Evolutionary conservation across 2,113 vertebrate species (phyloP).

Genomic region (Phodopus roborovskii): DNA sequence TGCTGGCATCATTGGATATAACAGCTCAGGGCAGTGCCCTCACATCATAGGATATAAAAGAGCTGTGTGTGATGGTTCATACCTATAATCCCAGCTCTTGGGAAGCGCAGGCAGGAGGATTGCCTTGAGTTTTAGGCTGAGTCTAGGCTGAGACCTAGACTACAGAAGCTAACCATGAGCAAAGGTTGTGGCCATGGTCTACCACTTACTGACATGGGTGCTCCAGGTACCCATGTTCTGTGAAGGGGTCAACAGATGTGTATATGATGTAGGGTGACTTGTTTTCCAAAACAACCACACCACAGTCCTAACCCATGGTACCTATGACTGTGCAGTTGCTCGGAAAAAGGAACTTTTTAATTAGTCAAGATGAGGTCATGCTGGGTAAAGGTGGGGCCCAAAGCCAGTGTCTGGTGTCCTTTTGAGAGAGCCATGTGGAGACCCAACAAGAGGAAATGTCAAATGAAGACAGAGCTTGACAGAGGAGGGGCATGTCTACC

Average conservation of each 20-base stretch:
- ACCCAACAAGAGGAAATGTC: background rate
- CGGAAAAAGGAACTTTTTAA: background rate
- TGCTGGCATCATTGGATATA: background rate
- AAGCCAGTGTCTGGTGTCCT: background rate
- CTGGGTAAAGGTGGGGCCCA: background rate
- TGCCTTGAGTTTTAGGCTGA: background rate
- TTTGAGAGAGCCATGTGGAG: background rate
- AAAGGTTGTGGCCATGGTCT: background rate
- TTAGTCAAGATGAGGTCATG: background rate
- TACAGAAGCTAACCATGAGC: background rate
- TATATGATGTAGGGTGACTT: background rate
- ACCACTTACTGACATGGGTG: background rate
- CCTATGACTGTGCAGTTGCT: background rate
- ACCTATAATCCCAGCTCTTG: background rate
- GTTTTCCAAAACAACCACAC: background rate
- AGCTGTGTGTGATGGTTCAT: background rate
- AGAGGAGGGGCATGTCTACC: background rate
- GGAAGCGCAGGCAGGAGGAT: background rate
- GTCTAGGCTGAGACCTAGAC: background rate
- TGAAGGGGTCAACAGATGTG: background rate
- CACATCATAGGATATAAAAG: background rate
- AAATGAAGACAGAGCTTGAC: background rate
- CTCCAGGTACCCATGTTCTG: slow-evolving; percentile 43
- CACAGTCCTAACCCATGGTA: background rate
- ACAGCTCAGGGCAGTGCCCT: background rate